Evolutionary conservation across 2,797 vertebrate genomes (phyloP).

Genomic region (Rhadinocentrus ornatus): DNA sequence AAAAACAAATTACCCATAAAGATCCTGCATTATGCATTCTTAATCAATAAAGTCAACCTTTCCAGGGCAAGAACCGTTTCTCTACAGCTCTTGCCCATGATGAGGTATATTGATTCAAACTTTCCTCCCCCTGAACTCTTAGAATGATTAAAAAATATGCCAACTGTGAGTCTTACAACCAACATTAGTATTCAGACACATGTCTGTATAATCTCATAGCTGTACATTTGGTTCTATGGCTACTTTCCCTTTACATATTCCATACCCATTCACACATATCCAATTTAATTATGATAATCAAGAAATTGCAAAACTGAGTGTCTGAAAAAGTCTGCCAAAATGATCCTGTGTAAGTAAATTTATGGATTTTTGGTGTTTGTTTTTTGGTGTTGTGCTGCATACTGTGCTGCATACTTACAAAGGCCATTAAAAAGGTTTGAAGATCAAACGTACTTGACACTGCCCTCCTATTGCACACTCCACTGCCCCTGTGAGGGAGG

Average conservation of each 20-base stretch:
- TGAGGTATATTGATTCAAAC: slow-evolving; percentile 49
- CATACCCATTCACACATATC: background rate
- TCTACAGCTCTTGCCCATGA: slow-evolving; percentile 29
- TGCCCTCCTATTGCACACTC: slow-evolving; percentile 26
- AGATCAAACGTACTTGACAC: slow-evolving; percentile 59
- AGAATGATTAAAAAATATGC: slow-evolving; percentile 34
- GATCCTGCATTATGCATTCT: slow-evolving; percentile 27
- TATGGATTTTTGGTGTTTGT: no score
- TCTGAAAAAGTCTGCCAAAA: slow-evolving; percentile 3
- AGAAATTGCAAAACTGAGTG: slow-evolving; percentile 18
- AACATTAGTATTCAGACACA: slow-evolving; percentile 40
- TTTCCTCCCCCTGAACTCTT: slow-evolving; percentile 29
- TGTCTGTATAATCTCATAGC: slow-evolving; percentile 30
- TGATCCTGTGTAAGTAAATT: no score
- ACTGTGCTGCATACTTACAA: slow-evolving; percentile 27
- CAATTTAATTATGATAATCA: slow-evolving; percentile 34
- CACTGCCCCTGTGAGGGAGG: slow-evolving; percentile 29
- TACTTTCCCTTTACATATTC: slow-evolving; percentile 21
- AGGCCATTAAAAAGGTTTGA: slow-evolving; percentile 54
- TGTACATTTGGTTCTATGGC: slow-evolving; percentile 9
- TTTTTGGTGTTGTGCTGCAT: slow-evolving; percentile 28
- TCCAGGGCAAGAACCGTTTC: slow-evolving; percentile 32
- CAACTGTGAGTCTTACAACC: slow-evolving; percentile 24
- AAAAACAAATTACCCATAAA: slow-evolving; percentile 20
- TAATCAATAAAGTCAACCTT: slow-evolving; percentile 36